These are phyloP conservation scores for Meiosimyza platycephala DNA, from an alignment of 2,888 invertebrate species.

Conservation along the genomic window DNA sequence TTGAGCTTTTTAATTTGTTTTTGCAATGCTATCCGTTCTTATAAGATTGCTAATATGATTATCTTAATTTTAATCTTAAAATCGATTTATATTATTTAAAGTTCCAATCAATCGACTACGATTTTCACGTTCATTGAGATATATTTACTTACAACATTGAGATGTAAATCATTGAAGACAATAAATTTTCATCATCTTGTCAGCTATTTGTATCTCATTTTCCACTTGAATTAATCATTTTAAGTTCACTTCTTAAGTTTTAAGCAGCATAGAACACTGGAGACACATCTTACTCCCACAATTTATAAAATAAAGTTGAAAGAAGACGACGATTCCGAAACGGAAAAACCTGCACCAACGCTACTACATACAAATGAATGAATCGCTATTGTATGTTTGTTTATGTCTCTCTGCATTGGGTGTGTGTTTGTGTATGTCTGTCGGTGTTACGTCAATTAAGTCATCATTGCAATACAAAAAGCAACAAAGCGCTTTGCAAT, in stretches of 20 bases:
- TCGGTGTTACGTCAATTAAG: slow-evolving; percentile 47
- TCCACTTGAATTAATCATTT: slow-evolving; percentile 53
- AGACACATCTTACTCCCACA: background rate
- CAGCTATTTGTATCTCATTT: slow-evolving; percentile 54
- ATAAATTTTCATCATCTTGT: slow-evolving; percentile 52
- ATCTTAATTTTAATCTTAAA: too few species aligned
- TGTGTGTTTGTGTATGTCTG: slow-evolving; percentile 5
- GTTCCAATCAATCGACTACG: too few species aligned
- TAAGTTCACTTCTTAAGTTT: slow-evolving; percentile 43
- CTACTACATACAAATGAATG: slow-evolving; percentile 22
- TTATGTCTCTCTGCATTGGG: background rate
- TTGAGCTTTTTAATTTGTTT: too few species aligned
- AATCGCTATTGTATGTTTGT: background rate
- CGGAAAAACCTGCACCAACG: background rate
- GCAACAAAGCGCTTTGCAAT: background rate
- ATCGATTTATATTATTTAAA: too few species aligned
- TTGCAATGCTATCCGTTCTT: too few species aligned
- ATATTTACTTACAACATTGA: background rate
- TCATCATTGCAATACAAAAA: slow-evolving; percentile 41
- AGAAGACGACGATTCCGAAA: background rate
- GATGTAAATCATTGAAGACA: slow-evolving; percentile 39
- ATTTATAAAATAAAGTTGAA: background rate
- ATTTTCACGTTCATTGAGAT: too few species aligned
- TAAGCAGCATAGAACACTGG: background rate
- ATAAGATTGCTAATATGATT: too few species aligned